Conservation (phyloP, 2,113 vertebrate genomes). For the Petrocephalus zakoni region DNA sequence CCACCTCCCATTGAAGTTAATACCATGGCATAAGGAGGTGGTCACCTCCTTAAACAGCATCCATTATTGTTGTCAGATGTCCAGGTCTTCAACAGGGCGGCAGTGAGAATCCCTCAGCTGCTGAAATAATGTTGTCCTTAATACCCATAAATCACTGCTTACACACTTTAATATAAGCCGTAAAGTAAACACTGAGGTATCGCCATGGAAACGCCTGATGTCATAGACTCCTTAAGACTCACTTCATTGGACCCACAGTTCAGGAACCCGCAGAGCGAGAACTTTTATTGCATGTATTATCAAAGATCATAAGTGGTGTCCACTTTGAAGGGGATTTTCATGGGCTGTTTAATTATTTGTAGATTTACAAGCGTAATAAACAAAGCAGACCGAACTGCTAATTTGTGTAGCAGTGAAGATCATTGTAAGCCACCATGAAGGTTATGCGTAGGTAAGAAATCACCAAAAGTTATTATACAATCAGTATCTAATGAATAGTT, state of each 20-base stretch:
- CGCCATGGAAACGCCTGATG: slow-evolving; percentile 6
- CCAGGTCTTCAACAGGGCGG: background rate
- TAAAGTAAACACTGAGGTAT: slow-evolving; percentile 1
- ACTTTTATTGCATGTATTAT: background rate
- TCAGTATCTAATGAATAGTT: background rate
- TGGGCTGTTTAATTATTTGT: slow-evolving; percentile 53
- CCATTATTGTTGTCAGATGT: background rate
- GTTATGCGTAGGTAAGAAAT: background rate
- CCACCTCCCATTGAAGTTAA: background rate
- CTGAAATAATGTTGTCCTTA: slow-evolving; percentile 3
- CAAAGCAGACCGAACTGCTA: slow-evolving; percentile 42
- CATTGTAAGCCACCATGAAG: background rate
- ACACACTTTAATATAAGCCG: slow-evolving; percentile 12
- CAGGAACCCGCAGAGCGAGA: background rate
- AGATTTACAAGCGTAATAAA: slow-evolving; percentile 32
- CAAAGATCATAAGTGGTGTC: background rate
- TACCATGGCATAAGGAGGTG: background rate
- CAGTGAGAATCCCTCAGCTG: background rate
- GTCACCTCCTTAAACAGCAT: background rate
- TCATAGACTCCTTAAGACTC: background rate
- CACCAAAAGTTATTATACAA: background rate
- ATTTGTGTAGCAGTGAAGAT: background rate
- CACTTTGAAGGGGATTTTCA: background rate
- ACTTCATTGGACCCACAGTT: background rate
- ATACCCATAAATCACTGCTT: slow-evolving; percentile 9